Evolutionary conservation across 2,888 invertebrate genomes (phyloP), one percentile per base, ranked within the genome.

Genomic region (Idaea dimidiata): DNA sequence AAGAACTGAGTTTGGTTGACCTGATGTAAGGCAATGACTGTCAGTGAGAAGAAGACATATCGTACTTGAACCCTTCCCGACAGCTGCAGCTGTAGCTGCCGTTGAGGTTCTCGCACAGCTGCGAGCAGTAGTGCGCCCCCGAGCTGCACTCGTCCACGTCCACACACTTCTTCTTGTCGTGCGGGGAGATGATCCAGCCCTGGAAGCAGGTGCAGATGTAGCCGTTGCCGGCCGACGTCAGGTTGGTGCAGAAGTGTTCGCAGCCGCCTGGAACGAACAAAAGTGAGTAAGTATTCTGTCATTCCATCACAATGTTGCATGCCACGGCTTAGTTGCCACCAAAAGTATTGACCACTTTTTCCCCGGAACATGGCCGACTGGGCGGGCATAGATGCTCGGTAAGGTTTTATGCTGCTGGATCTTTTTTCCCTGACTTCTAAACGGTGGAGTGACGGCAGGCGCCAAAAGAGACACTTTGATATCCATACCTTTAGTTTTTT

Each of bases 1-100:
- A 24, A 24, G 24, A 24, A 5, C 1, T 24, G 24, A 24, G 5
- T 24, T 24, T 24, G 5, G 24, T 5, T 24, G 24, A 24, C 5
- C 24, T 24, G 24, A 24, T 24, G 24, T 24, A 1, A 24, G 24
- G 24, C 24, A 24, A 24, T 5, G 5, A 24, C 1, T 24, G 24
- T 24, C 1, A 24, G 24, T 1, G 3, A 24, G 24, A 24, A 24
- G 24, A 24, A 24, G 24, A 24, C 3, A 24, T 6, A 43, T 43
- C 80, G 73, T 32, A 92, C 91, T 84, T 90, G 89, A 97, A 98
- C 0, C 97, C 97, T 0, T 95, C 94, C 7, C 95, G 94, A 76
- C 99, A 99, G 24, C 95, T 94, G 83, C 99, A 99, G 62, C 95
- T 94, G 84, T 99, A 99, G 65, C 95, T 94, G 79, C 99, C 99